A percentile compares a stretch with the other conserved stretches of the same genome.
Conservation (phyloP, 2,113 vertebrate genomes). For the Argyrosomus japonicus region DNA sequence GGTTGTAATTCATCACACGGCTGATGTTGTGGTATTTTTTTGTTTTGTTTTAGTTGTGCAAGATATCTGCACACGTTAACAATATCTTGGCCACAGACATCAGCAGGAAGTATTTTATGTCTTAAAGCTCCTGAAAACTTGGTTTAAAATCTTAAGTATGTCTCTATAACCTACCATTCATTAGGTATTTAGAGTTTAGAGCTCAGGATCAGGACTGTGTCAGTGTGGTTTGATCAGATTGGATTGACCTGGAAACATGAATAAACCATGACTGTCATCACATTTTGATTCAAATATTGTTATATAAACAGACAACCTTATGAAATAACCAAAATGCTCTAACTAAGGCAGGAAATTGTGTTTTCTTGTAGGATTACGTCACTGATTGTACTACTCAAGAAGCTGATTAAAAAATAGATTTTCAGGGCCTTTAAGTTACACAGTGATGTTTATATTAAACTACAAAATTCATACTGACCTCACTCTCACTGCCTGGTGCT, state of each 20-base stretch:
- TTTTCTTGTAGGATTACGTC: neutral
- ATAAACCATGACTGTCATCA: neutral
- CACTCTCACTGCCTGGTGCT: neutral
- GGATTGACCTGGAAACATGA: too few relatives aligned
- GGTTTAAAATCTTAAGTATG: neutral
- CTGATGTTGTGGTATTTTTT: neutral
- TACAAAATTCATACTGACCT: neutral
- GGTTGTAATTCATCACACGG: conserved; percentile 21
- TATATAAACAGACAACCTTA: neutral
- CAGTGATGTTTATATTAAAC: neutral
- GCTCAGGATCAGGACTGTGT: too few relatives aligned
- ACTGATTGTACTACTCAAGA: neutral
- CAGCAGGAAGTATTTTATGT: too few relatives aligned
- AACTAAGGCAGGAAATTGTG: neutral
- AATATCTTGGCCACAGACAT: neutral
- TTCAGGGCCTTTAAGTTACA: neutral
- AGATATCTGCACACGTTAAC: neutral
- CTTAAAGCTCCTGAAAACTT: neutral
- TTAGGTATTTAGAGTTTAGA: neutral
- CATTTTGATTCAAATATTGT: too few relatives aligned
- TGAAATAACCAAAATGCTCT: neutral
- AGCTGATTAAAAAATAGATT: neutral
- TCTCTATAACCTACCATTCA: neutral
- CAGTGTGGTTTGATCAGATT: too few relatives aligned
- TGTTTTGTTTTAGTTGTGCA: neutral